Percentiles rank a stretch among this genome's conserved stretches.
Evolutionary conservation across 2,797 vertebrate species (phyloP).

Genomic region (Gymnothorax javanicus): DNA sequence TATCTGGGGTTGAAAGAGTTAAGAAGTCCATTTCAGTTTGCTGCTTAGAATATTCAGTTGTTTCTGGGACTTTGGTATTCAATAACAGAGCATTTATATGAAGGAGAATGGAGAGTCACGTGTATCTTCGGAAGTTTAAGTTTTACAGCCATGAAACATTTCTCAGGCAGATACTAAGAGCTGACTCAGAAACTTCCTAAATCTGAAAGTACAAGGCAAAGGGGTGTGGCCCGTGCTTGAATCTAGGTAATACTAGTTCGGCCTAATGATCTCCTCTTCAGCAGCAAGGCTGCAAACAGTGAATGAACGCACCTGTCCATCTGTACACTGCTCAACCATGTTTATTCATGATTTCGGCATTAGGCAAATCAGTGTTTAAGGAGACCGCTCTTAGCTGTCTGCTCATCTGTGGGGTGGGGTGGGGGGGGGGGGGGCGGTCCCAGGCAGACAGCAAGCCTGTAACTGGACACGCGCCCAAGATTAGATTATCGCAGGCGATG

Average conservation of each 20-base stretch:
- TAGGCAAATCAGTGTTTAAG: constrained; percentile 41
- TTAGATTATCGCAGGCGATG: not conserved
- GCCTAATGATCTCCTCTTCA: constrained; percentile 17
- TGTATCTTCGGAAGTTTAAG: no score
- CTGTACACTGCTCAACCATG: constrained; percentile 46
- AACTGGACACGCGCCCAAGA: not conserved
- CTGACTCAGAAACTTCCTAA: not conserved
- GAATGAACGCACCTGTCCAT: constrained; percentile 42
- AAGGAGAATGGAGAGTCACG: no score
- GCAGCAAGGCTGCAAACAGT: constrained; percentile 21
- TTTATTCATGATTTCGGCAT: constrained; percentile 34
- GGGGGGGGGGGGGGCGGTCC: not conserved
- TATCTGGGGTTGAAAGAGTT: no score
- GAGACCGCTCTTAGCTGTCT: not conserved
- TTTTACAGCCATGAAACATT: no score
- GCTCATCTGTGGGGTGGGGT: not conserved
- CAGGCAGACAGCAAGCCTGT: not conserved
- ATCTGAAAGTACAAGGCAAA: constrained; percentile 30
- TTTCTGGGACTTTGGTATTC: no score
- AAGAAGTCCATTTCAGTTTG: no score
- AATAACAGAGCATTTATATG: no score
- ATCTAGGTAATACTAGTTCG: not conserved
- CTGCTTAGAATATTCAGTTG: no score
- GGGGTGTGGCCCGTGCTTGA: constrained; percentile 32
- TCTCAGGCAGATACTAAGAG: no score